Percentiles rank a stretch among this genome's conserved stretches.
Conservation (phyloP, 2,888 invertebrate species). For the Apeira syringaria region DNA sequence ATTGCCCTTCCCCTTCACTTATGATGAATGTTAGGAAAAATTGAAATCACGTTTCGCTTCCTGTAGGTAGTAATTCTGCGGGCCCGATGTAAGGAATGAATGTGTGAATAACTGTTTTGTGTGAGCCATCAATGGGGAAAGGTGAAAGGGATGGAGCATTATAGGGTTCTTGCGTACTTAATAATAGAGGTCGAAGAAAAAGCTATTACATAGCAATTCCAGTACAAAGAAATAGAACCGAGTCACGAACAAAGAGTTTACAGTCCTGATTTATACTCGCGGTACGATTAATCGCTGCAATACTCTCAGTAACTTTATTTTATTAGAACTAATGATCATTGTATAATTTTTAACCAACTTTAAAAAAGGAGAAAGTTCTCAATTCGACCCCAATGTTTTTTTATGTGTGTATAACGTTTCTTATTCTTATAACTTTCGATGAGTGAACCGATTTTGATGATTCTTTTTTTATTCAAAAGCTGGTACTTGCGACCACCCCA, state of each 20-base stretch:
- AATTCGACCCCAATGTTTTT: no score
- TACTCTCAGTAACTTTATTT: conserved; percentile 6
- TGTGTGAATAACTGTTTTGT: conserved; percentile 49
- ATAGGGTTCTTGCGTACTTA: conserved; percentile 11
- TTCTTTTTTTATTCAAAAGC: no score
- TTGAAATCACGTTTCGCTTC: conserved; percentile 67
- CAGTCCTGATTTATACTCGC: conserved; percentile 17
- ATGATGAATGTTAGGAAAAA: conserved; percentile 68
- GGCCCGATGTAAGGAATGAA: conserved; percentile 40
- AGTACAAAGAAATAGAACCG: conserved; percentile 15
- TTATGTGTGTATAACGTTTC: no score
- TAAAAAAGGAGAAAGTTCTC: no score
- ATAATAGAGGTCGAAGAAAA: conserved; percentile 17
- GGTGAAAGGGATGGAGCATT: conserved; percentile 35
- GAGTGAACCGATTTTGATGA: no score
- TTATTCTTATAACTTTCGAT: no score
- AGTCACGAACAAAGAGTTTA: conserved; percentile 17
- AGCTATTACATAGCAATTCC: conserved; percentile 17
- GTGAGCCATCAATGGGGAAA: conserved; percentile 50
- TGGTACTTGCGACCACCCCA: no score
- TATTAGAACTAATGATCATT: no score
- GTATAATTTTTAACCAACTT: no score
- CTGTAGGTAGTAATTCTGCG: conserved; percentile 43
- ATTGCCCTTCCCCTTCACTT: conserved; percentile 52
- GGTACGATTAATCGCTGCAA: conserved; percentile 12